phyloP scores from a whole-genome alignment of 1,140 invertebrate species.

The Nasonia longicornis region DNA sequence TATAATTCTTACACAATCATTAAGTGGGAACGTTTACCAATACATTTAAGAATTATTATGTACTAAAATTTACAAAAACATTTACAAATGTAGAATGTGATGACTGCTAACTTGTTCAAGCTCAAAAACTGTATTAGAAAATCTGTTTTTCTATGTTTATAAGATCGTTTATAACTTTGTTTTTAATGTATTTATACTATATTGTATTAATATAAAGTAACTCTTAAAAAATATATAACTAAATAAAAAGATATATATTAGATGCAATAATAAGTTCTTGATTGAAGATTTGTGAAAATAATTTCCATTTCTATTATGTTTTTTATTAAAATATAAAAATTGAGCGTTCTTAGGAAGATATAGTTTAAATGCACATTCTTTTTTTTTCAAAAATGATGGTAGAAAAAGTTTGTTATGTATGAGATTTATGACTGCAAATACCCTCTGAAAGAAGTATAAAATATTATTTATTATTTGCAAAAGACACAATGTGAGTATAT shows the following conservation, averaged over 20 bases:
- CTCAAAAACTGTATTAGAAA: constrained; percentile 24
- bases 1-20: neutral
- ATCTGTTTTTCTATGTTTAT: constrained; percentile 33
- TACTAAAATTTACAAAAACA: constrained; percentile 3
- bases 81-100: neutral
- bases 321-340: constrained; percentile 34
- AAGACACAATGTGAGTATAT: constrained; percentile 19
- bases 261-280: neutral
- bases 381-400: neutral
- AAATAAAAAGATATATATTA: constrained; percentile 20
- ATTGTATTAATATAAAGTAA: constrained; percentile 21
- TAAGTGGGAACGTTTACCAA: neutral
- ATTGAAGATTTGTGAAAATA: constrained; percentile 29
- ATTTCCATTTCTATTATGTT: constrained; percentile 27
- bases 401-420: constrained; percentile 32
- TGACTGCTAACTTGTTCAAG: neutral
- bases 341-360: neutral
- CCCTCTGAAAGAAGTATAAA: constrained; percentile 63
- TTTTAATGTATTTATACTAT: constrained; percentile 20
- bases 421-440: constrained; percentile 65
- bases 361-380: neutral
- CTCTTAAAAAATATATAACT: neutral
- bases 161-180: constrained; percentile 32
- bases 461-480: constrained; percentile 30
- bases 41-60: neutral